Conservation (phyloP, 2,797 vertebrate genomes). For the Esox masquinongy region DNA sequence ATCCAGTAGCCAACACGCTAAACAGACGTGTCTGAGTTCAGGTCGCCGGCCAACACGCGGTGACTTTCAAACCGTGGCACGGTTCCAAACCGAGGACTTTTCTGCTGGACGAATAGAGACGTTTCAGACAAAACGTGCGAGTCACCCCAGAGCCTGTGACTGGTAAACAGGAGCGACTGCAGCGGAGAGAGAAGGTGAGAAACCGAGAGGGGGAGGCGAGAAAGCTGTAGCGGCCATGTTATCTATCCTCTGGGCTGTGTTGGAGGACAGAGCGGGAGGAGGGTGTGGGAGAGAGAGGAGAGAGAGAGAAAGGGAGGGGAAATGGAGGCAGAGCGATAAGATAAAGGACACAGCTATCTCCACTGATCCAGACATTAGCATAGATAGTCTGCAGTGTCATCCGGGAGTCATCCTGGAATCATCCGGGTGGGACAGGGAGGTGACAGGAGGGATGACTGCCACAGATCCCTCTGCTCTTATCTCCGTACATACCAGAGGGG, state of each 20-base stretch:
- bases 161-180: background rate
- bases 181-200: background rate
- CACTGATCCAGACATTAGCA: slow-evolving; percentile 74
- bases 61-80: background rate
- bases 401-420: slow-evolving; percentile 66
- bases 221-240: background rate
- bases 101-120: background rate
- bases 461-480: slow-evolving; percentile 58
- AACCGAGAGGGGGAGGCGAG: slow-evolving; percentile 30
- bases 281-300: slow-evolving; percentile 2
- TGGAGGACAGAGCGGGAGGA: background rate
- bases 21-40: slow-evolving; percentile 18
- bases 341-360: slow-evolving; percentile 68
- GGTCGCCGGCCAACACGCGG: background rate
- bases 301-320: slow-evolving; percentile 8
- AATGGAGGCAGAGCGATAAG: slow-evolving; percentile 61
- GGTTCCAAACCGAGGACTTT: background rate
- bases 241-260: slow-evolving; percentile 21
- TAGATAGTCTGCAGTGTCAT: slow-evolving; percentile 70
- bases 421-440: slow-evolving; percentile 51
- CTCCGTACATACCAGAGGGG: slow-evolving; percentile 74
- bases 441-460: slow-evolving; percentile 16
- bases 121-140: background rate
- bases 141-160: background rate
- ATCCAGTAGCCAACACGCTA: background rate